These are phyloP conservation scores for Phyllostomus hastatus DNA, from an alignment of 2,113 vertebrate genomes.

Conservation along the genomic window DNA sequence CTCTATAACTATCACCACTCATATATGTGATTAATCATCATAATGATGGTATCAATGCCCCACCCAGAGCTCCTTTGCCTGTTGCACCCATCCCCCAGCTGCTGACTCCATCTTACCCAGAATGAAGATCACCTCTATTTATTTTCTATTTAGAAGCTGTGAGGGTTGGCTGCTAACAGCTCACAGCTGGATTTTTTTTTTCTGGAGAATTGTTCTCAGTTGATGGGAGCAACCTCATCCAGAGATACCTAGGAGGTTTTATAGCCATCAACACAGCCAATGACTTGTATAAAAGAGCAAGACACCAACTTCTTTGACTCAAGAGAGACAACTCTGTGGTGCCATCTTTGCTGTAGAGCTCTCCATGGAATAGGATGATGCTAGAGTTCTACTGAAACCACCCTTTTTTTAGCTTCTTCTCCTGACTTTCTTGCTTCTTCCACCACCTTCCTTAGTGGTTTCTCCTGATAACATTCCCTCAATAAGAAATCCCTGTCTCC, in stretches of 20 bases:
- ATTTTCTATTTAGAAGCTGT: conserved; percentile 47
- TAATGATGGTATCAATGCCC: background rate
- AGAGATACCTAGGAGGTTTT: background rate
- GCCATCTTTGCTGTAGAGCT: background rate
- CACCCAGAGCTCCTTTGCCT: background rate
- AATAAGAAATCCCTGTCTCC: background rate
- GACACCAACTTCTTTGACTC: background rate
- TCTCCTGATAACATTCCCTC: background rate
- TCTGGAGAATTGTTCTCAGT: conserved; percentile 9
- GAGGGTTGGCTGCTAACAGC: conserved; percentile 13
- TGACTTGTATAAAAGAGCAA: conserved; percentile 5
- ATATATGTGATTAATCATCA: conserved; percentile 30
- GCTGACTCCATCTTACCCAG: conserved; percentile 15
- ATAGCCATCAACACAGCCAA: background rate
- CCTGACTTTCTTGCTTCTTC: background rate
- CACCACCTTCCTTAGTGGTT: background rate
- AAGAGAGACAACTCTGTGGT: background rate
- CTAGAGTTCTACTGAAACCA: background rate
- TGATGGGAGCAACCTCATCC: background rate
- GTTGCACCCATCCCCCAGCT: background rate
- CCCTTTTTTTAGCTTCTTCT: background rate
- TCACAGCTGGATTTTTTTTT: conserved; percentile 21
- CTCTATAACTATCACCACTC: conserved; percentile 4
- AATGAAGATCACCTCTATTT: background rate
- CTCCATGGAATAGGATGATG: background rate